Conservation (phyloP, 2,888 invertebrate genomes). For the Himalopsyche japonica region DNA sequence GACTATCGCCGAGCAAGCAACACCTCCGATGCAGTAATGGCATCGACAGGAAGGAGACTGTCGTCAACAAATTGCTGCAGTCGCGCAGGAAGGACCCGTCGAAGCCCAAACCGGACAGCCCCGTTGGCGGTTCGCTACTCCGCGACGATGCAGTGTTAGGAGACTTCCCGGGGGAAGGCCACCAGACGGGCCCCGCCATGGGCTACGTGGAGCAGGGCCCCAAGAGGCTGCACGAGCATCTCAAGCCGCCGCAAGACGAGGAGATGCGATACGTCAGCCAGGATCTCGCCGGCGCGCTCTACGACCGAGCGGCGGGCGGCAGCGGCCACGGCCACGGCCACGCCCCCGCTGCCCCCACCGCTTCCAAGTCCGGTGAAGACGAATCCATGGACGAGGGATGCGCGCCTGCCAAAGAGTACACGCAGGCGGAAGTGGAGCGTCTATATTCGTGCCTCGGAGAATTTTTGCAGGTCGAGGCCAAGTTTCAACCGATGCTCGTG, state of each 20-base stretch:
- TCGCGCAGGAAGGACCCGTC: slow-evolving; percentile 50
- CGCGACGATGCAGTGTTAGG: slow-evolving; percentile 52
- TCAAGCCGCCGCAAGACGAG: background rate
- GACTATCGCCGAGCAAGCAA: slow-evolving; percentile 48
- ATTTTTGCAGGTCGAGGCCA: slow-evolving; percentile 69
- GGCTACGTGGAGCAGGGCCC: background rate
- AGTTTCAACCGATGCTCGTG: slow-evolving; percentile 71
- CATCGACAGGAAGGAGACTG: slow-evolving; percentile 20
- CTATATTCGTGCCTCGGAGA: slow-evolving; percentile 66
- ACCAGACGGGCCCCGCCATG: slow-evolving; percentile 51
- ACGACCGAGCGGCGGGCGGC: background rate
- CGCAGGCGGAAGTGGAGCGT: slow-evolving; percentile 46
- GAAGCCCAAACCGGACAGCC: background rate
- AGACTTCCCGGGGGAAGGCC: slow-evolving; percentile 62
- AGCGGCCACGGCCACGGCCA: too few species aligned
- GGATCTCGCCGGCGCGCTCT: background rate
- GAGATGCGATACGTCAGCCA: background rate
- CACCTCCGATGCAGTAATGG: slow-evolving; percentile 52
- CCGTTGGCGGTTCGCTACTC: slow-evolving; percentile 51
- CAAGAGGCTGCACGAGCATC: background rate
- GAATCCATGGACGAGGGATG: background rate
- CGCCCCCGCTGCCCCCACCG: background rate
- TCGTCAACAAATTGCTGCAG: background rate
- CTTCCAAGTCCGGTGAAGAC: background rate
- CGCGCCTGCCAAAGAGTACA: slow-evolving; percentile 39